These are phyloP conservation scores for Oligia fasciuncula DNA, from an alignment of 2,888 invertebrate species.

Conservation along the genomic window DNA sequence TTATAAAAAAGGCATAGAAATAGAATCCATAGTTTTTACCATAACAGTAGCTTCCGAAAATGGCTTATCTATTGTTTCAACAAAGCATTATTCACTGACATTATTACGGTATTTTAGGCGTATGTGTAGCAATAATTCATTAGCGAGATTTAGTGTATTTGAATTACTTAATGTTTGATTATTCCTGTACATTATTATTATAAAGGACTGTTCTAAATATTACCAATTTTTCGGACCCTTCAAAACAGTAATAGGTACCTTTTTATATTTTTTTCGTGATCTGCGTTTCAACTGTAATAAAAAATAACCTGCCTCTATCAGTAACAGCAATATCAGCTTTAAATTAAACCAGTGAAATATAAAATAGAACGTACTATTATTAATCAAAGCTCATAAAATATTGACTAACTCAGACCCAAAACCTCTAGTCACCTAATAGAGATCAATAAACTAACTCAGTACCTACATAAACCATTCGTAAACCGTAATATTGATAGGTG, in stretches of 20 bases:
- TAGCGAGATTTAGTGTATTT: neutral
- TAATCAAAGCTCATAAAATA: conserved; percentile 40
- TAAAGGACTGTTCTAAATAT: neutral
- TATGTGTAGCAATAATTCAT: conserved; percentile 11
- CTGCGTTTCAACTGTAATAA: conserved; percentile 47
- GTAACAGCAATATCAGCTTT: neutral
- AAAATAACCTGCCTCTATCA: conserved; percentile 58
- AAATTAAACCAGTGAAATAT: neutral
- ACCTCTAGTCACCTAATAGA: conserved; percentile 25
- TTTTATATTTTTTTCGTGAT: neutral
- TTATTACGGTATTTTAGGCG: neutral
- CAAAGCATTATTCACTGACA: conserved; percentile 9
- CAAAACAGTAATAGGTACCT: neutral
- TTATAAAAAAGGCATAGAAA: neutral
- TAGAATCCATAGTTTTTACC: neutral
- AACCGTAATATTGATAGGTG: conserved; percentile 64
- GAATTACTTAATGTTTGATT: conserved; percentile 5
- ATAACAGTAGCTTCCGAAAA: neutral
- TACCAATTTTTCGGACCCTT: neutral
- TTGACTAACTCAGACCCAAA: conserved; percentile 17
- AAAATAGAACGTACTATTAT: conserved; percentile 8
- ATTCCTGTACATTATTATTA: neutral
- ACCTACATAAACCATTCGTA: conserved; percentile 48
- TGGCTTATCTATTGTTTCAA: conserved; percentile 2
- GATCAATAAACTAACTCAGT: conserved; percentile 40